These are phyloP conservation scores for Triplophysa yarkandensis DNA, from an alignment of 2,797 vertebrate genomes.

Conservation along the genomic window DNA sequence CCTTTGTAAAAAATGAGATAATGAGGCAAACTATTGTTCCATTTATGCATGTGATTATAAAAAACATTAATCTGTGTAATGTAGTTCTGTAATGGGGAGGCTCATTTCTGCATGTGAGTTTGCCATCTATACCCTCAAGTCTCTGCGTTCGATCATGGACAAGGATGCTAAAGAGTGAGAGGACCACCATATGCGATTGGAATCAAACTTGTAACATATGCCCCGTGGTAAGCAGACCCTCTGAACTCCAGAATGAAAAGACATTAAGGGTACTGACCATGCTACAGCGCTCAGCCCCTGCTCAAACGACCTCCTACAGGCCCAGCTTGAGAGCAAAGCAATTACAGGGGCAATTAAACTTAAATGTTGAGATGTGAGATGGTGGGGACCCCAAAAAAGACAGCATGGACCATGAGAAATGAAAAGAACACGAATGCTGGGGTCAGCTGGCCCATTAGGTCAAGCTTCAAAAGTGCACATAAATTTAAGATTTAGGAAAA, in stretches of 20 bases:
- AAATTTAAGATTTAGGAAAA: neutral
- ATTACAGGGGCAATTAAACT: constrained; percentile 59
- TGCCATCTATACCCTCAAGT: constrained; percentile 2
- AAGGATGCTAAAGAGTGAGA: constrained; percentile 33
- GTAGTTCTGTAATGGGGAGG: constrained; percentile 22
- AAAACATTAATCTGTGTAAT: constrained; percentile 37
- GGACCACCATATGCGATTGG: constrained; percentile 2
- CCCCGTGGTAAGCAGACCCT: constrained; percentile 7
- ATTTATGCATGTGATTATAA: constrained; percentile 45
- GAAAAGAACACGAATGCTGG: constrained; percentile 15
- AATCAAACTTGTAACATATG: constrained; percentile 16
- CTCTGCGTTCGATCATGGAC: neutral
- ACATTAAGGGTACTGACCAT: constrained; percentile 21
- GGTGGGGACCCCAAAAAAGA: constrained; percentile 39
- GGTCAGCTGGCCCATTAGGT: constrained; percentile 9
- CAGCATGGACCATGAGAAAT: constrained; percentile 19
- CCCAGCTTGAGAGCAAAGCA: constrained; percentile 39
- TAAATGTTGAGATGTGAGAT: constrained; percentile 40
- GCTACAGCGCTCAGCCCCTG: constrained; percentile 26
- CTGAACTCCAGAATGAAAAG: neutral
- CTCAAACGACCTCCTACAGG: constrained; percentile 38
- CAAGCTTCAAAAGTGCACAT: constrained; percentile 7
- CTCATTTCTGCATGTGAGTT: constrained; percentile 25
- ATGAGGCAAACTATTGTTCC: constrained; percentile 34
- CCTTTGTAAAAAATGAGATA: constrained; percentile 42